Evolutionary conservation across 2,113 vertebrate species (phyloP).

Genomic region (Hippocampus barbouri): DNA sequence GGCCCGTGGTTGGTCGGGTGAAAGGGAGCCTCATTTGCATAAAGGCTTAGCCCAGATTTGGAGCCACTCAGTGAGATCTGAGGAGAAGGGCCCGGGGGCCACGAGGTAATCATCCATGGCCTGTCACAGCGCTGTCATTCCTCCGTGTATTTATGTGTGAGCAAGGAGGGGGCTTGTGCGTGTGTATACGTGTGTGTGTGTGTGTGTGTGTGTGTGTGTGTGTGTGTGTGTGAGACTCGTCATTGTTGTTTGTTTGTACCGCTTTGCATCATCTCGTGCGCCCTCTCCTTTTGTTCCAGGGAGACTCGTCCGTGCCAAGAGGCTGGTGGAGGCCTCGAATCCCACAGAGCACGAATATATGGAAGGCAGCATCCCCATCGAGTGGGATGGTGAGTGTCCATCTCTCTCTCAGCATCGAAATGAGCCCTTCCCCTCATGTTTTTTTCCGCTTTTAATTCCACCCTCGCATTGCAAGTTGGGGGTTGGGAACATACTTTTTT

Average conservation of each 20-base stretch:
- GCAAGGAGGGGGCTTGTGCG: constrained; percentile 11
- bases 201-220: constrained; percentile 44
- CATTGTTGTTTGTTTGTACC: constrained; percentile 53
- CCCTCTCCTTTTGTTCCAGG: constrained; percentile 69
- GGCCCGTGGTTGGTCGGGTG: constrained; percentile 66
- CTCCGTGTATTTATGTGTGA: constrained; percentile 53
- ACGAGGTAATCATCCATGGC: constrained; percentile 71
- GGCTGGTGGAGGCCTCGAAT: constrained; percentile 78
- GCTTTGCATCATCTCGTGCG: constrained; percentile 41
- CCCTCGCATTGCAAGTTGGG: constrained; percentile 33
- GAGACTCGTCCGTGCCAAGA: constrained; percentile 77
- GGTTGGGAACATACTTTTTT: constrained; percentile 39
- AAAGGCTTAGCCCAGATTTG: constrained; percentile 76
- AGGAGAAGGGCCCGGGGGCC: constrained; percentile 71
- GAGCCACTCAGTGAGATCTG: constrained; percentile 73
- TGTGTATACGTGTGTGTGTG: constrained; percentile 34
- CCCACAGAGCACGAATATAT: constrained; percentile 75
- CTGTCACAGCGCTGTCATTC: constrained; percentile 68
- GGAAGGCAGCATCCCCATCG: constrained; percentile 81
- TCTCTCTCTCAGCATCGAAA: constrained; percentile 2
- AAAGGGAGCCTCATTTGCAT: constrained; percentile 68
- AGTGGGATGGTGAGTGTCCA: constrained; percentile 90
- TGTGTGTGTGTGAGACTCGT: constrained; percentile 38
- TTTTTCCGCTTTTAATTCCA: constrained; percentile 9
- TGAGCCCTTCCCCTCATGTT: not conserved